Conservation (phyloP, 2,113 vertebrate genomes). For the Ploceus nigricollis region DNA sequence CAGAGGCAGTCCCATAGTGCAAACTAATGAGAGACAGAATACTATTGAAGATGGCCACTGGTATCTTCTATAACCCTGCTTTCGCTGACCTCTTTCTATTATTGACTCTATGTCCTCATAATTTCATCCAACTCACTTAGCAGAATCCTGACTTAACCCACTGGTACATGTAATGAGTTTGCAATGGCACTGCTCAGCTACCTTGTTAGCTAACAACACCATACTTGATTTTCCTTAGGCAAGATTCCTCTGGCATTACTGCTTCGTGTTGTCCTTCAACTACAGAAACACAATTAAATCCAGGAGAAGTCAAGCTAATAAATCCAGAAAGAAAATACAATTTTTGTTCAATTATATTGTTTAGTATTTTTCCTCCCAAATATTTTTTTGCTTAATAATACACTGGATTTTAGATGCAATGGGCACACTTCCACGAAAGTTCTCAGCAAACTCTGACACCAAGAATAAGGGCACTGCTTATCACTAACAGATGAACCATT, state of each 20-base stretch:
- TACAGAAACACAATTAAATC: background rate
- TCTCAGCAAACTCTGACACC: background rate
- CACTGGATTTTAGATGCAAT: background rate
- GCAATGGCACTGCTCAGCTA: background rate
- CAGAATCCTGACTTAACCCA: background rate
- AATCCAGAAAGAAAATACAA: background rate
- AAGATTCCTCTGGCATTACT: background rate
- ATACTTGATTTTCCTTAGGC: background rate
- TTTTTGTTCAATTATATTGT: background rate
- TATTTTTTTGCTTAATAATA: background rate
- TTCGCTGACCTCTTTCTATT: background rate
- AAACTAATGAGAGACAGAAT: background rate
- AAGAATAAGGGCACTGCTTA: background rate
- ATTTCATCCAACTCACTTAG: background rate
- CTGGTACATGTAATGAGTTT: background rate
- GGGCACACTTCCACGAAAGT: background rate
- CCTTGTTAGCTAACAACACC: background rate
- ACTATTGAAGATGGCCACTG: background rate
- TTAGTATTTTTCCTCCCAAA: background rate
- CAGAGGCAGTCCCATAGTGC: background rate
- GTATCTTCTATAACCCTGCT: background rate
- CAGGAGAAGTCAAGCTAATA: background rate
- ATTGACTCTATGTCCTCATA: background rate
- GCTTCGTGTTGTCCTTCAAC: background rate
- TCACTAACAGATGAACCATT: background rate